Evolutionary conservation across 2,888 invertebrate genomes (phyloP).

Genomic region (Troilus luridus): DNA sequence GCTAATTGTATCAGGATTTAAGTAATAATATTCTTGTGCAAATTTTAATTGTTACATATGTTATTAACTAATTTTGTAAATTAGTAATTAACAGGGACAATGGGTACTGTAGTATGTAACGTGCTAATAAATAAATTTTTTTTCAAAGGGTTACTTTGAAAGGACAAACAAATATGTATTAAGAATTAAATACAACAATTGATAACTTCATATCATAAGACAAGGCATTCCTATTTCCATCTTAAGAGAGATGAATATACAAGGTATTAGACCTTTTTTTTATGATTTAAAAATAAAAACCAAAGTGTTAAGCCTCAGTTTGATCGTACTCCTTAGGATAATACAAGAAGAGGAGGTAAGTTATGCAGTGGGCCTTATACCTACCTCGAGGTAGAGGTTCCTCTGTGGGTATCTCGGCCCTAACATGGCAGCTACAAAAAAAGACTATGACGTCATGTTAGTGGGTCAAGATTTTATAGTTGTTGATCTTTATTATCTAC

Average conservation of each 20-base stretch:
- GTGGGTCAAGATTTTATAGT: slow-evolving; percentile 28
- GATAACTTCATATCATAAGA: not conserved
- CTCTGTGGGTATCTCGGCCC: not conserved
- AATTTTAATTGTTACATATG: too few relatives aligned
- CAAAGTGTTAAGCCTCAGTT: not conserved
- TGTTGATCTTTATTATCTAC: slow-evolving; percentile 9
- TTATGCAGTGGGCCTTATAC: not conserved
- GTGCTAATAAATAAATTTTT: too few relatives aligned
- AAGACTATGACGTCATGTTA: not conserved
- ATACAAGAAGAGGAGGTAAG: not conserved
- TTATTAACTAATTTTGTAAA: too few relatives aligned
- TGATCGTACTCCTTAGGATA: not conserved
- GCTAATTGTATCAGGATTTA: too few relatives aligned
- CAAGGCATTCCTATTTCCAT: not conserved
- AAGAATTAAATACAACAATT: not conserved
- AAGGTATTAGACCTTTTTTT: not conserved
- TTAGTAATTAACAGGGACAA: too few relatives aligned
- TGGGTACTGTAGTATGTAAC: too few relatives aligned
- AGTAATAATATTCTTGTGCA: too few relatives aligned
- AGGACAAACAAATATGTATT: too few relatives aligned
- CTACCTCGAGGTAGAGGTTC: not conserved
- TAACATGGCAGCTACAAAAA: slow-evolving; percentile 29
- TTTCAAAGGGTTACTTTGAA: too few relatives aligned
- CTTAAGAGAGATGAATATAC: not conserved
- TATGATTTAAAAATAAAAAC: not conserved